phyloP scores from a whole-genome alignment of 2,113 vertebrate species.

The Oxyruncus cristatus region DNA sequence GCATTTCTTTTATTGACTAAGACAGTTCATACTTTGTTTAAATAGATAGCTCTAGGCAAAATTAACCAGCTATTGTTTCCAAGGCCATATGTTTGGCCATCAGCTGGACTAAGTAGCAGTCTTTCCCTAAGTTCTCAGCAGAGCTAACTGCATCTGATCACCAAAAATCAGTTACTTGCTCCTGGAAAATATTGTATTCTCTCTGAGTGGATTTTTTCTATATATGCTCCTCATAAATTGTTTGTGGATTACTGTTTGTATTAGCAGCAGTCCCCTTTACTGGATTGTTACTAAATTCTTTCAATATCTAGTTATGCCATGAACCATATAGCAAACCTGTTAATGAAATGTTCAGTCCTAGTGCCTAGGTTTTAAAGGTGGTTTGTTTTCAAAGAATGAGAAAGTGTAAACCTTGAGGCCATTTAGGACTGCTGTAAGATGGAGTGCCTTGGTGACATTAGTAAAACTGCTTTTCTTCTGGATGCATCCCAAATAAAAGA shows the following conservation, averaged over 20 bases:
- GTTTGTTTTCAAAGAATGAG: background rate
- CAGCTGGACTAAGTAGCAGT: background rate
- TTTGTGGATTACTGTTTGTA: background rate
- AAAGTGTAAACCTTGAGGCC: background rate
- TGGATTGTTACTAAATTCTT: background rate
- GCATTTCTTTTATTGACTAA: background rate
- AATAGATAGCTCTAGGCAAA: background rate
- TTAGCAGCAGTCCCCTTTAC: background rate
- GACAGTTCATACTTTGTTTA: background rate
- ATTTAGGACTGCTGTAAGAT: background rate
- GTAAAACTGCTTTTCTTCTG: background rate
- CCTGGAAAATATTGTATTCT: background rate
- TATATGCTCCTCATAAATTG: background rate
- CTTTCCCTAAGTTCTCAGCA: background rate
- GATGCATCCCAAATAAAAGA: background rate
- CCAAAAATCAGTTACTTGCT: background rate
- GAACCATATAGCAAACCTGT: background rate
- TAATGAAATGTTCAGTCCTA: background rate
- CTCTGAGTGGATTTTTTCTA: background rate
- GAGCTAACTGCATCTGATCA: background rate
- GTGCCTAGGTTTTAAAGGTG: background rate
- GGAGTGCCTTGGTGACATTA: background rate
- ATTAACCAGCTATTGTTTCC: conserved; percentile 13
- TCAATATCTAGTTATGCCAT: background rate
- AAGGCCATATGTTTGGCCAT: background rate